phyloP scores from a whole-genome alignment of 1,140 invertebrate species.

The Araneus ventricosus region DNA sequence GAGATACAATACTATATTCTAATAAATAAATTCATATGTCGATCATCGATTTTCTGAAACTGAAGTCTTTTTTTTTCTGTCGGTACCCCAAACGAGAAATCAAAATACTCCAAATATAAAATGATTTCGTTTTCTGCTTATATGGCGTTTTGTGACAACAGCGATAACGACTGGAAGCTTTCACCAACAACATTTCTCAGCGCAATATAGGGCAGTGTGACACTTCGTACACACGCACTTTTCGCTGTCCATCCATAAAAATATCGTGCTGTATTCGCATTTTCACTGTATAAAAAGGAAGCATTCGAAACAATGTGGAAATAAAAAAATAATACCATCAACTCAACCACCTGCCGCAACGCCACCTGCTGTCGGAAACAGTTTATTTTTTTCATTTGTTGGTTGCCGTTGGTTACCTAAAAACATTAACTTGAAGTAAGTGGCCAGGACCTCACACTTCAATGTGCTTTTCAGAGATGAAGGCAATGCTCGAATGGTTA shows the following conservation, averaged over 20 bases:
- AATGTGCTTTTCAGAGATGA: not conserved
- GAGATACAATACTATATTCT: not conserved
- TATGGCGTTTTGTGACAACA: not conserved
- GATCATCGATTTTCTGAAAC: not conserved
- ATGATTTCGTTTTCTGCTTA: not conserved
- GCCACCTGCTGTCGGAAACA: conserved; percentile 57
- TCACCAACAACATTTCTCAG: not conserved
- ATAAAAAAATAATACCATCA: not conserved
- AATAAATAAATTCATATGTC: not conserved
- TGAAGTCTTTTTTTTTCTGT: not conserved
- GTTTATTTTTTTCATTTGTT: conserved; percentile 11
- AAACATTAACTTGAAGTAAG: conserved; percentile 11
- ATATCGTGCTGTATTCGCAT: conserved; percentile 26
- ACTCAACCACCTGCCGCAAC: conserved; percentile 42
- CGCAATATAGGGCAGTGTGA: conserved; percentile 39
- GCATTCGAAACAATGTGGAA: conserved; percentile 5
- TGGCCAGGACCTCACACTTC: not conserved
- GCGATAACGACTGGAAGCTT: not conserved
- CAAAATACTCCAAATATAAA: not conserved
- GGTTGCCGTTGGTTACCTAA: conserved; percentile 65
- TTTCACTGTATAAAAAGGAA: not conserved
- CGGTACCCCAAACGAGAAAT: not conserved
- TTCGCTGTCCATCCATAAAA: not conserved
- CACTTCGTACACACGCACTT: conserved; percentile 36
- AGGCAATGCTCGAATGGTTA: conserved; percentile 41